A percentile compares a stretch with the other conserved stretches of the same genome.
Conservation (phyloP, 2,113 vertebrate species). For the Macrotis lagotis region DNA sequence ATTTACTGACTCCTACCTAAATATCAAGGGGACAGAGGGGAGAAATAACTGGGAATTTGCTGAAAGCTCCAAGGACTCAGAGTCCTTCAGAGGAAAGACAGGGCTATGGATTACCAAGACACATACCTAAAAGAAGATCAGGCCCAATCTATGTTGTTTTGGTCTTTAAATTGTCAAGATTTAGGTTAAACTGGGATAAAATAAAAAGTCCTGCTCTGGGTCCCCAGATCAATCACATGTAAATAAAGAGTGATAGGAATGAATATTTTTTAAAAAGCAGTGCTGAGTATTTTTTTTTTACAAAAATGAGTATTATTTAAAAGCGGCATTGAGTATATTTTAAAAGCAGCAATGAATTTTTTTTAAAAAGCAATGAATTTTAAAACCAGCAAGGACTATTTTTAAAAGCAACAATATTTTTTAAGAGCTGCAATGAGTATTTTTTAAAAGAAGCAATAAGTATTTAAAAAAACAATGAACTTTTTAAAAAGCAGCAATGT, state of each 20-base stretch:
- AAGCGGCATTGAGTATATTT: not conserved
- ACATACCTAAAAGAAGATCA: not conserved
- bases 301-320: not conserved
- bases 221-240: not conserved
- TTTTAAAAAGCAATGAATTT: no score
- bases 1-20: slow-evolving; percentile 15
- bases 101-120: not conserved
- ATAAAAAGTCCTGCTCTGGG: not conserved
- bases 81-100: not conserved
- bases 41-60: not conserved
- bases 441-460: no score
- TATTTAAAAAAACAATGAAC: no score
- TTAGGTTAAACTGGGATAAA: not conserved
- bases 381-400: no score
- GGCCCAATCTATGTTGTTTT: not conserved
- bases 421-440: no score
- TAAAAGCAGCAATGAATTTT: no score
- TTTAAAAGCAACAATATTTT: no score
- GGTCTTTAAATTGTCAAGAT: not conserved
- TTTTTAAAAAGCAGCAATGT: no score
- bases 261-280: not conserved
- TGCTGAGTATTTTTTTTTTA: no score
- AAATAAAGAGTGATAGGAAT: not conserved
- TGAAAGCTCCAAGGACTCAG: not conserved
- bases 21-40: not conserved